Evolutionary conservation across 2,797 vertebrate genomes (phyloP).

Genomic region (Hippocampus kuda): DNA sequence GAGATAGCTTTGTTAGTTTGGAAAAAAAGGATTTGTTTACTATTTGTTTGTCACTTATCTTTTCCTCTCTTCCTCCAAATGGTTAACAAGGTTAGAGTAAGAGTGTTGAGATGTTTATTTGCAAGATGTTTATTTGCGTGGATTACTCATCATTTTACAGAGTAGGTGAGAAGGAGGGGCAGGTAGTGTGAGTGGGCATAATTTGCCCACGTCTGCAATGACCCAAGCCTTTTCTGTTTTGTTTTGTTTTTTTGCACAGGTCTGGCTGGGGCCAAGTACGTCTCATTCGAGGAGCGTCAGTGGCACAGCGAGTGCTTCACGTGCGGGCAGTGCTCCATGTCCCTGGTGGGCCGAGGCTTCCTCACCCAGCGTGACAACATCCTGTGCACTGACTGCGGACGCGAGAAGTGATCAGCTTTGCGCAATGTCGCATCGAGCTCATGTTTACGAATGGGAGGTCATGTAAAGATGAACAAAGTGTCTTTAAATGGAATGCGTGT

Average conservation of each 20-base stretch:
- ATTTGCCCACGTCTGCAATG: not conserved
- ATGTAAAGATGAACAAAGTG: not conserved
- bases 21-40: too few species aligned
- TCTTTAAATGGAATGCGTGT: not conserved
- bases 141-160: too few species aligned
- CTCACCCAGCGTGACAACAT: constrained; percentile 75
- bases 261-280: constrained; percentile 80
- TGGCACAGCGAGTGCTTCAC: constrained; percentile 94
- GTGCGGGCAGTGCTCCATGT: constrained; percentile 75
- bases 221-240: not conserved
- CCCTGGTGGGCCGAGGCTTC: constrained; percentile 83
- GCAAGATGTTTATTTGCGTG: too few species aligned
- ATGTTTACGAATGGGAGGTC: not conserved
- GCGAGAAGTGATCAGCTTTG: constrained; percentile 60
- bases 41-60: too few species aligned
- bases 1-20: too few species aligned
- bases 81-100: too few species aligned
- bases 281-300: constrained; percentile 90
- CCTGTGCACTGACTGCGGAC: constrained; percentile 81
- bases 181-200: too few species aligned
- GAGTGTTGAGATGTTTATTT: too few species aligned
- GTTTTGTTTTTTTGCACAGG: constrained; percentile 58
- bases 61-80: too few species aligned
- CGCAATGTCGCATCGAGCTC: not conserved
- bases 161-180: too few species aligned